phyloP scores from a whole-genome alignment of 35 echinoderm and acorn worm species.

The Hemicentrotus pulcherrimus region DNA sequence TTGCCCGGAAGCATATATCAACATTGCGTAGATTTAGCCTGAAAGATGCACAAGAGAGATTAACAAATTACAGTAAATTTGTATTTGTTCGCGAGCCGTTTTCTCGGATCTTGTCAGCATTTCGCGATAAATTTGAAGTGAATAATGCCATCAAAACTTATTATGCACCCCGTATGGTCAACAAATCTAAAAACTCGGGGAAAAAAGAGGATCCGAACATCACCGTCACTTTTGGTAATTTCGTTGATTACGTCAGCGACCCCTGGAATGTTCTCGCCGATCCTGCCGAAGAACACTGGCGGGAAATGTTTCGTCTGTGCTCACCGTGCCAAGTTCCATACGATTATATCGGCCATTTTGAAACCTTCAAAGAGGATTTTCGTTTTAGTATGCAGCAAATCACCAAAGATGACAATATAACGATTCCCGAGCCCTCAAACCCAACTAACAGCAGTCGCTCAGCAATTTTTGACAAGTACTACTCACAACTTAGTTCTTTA shows the following conservation, averaged over 20 bases:
- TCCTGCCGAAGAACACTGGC: constrained; percentile 60
- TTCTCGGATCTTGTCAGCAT: constrained; percentile 64
- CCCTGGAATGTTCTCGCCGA: not conserved
- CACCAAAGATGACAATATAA: not conserved
- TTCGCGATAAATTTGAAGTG: constrained; percentile 65
- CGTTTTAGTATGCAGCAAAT: constrained; percentile 45
- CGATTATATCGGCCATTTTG: constrained; percentile 72
- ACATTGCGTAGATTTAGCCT: constrained; percentile 14
- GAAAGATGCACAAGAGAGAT: constrained; percentile 32
- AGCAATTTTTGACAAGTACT: constrained; percentile 29
- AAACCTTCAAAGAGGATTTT: constrained; percentile 68
- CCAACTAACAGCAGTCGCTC: constrained; percentile 39
- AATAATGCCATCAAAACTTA: not conserved
- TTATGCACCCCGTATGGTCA: not conserved
- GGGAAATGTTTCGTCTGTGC: constrained; percentile 52
- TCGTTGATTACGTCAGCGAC: constrained; percentile 60
- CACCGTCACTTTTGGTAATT: constrained; percentile 58
- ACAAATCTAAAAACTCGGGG: not conserved
- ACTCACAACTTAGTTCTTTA: not conserved
- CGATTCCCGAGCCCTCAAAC: constrained; percentile 1
- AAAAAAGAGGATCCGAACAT: not conserved
- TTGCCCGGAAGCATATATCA: not conserved
- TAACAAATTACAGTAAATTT: constrained; percentile 69
- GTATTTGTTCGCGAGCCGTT: constrained; percentile 74
- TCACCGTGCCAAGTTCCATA: constrained; percentile 65